Conservation (phyloP, 2,113 vertebrate genomes). For the Gymnorhina tibicen region DNA sequence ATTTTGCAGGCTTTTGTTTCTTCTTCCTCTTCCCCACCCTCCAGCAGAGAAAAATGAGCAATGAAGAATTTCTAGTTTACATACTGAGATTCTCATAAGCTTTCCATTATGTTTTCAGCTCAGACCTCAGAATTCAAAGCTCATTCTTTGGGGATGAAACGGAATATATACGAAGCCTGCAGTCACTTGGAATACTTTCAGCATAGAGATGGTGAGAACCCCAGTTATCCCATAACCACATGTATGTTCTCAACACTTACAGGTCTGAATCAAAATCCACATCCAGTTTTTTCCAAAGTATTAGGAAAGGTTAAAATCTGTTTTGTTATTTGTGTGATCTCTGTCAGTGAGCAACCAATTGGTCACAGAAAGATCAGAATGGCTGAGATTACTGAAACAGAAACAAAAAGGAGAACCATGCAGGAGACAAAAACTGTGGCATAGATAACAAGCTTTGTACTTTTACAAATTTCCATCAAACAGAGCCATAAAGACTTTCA, state of each 20-base stretch:
- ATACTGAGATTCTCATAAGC: neutral
- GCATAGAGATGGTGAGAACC: neutral
- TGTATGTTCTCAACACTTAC: neutral
- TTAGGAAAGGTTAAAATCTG: neutral
- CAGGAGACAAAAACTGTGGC: neutral
- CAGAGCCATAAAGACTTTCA: neutral
- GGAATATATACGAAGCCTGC: neutral
- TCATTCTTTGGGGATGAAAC: slow-evolving; percentile 42
- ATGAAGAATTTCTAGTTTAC: neutral
- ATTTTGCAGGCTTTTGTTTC: neutral
- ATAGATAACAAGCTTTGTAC: neutral
- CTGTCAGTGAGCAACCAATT: neutral
- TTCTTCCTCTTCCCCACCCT: neutral
- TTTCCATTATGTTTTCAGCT: slow-evolving; percentile 41
- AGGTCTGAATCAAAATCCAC: neutral
- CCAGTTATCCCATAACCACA: neutral
- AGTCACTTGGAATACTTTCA: neutral
- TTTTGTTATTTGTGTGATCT: neutral
- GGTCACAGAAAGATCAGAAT: neutral
- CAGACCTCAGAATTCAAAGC: slow-evolving; percentile 24
- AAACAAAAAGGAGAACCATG: neutral
- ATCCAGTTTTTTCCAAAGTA: neutral
- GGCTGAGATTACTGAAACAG: neutral
- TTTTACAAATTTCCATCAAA: neutral
- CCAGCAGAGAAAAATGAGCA: neutral